phyloP scores from a whole-genome alignment of 2,797 vertebrate genomes.

The Pseudopleuronectes americanus region DNA sequence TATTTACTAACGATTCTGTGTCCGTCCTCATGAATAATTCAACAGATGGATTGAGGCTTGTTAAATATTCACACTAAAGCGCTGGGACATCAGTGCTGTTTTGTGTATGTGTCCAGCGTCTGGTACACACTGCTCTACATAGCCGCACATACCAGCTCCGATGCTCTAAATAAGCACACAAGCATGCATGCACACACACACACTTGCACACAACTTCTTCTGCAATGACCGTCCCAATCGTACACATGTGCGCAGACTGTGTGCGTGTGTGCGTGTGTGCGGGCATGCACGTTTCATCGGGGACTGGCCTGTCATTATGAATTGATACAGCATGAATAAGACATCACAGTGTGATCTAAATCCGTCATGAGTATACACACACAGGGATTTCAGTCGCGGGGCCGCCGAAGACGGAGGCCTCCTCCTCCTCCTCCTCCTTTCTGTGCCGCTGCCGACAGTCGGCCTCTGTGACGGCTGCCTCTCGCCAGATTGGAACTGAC shows the following conservation, averaged over 20 bases:
- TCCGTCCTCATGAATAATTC: slow-evolving; percentile 81
- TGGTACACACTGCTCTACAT: slow-evolving; percentile 69
- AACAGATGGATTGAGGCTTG: slow-evolving; percentile 71
- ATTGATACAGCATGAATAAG: slow-evolving; percentile 84
- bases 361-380: slow-evolving; percentile 79
- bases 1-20: slow-evolving; percentile 80
- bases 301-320: slow-evolving; percentile 81
- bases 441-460: slow-evolving; percentile 68
- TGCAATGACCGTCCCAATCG: slow-evolving; percentile 56
- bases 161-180: slow-evolving; percentile 66
- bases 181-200: slow-evolving; percentile 7
- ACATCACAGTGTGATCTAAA: slow-evolving; percentile 82
- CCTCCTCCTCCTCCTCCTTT: slow-evolving; percentile 48
- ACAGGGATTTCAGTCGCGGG: slow-evolving; percentile 72
- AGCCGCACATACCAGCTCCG: slow-evolving; percentile 32
- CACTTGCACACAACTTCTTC: slow-evolving; percentile 14
- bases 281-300: slow-evolving; percentile 41
- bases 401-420: slow-evolving; percentile 47
- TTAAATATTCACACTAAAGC: slow-evolving; percentile 83
- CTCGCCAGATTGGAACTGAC: slow-evolving; percentile 76
- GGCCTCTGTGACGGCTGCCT: slow-evolving; percentile 62
- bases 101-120: slow-evolving; percentile 55
- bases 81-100: slow-evolving; percentile 73
- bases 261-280: slow-evolving; percentile 10
- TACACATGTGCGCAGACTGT: slow-evolving; percentile 11